Evolutionary conservation across 2,888 invertebrate genomes (phyloP), one percentile per base, ranked within the genome.

Genomic region (Caenorhabditis wallacei): DNA sequence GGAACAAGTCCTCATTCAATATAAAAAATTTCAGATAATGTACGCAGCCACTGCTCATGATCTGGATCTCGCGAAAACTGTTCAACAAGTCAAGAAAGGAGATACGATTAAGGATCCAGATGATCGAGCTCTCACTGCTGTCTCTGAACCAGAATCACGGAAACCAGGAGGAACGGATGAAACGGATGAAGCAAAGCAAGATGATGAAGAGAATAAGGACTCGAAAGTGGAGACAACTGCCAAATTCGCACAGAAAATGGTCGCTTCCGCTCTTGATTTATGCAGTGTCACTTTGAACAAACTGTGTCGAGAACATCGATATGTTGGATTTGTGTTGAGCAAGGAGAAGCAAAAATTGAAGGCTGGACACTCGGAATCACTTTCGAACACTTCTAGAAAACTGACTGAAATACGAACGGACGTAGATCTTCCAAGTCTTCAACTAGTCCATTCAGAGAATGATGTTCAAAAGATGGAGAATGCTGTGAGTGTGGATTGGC

Each of bases 301-400:
- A 53, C 30, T 83, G 75, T 98, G 98, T 0, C 94, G 95, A 71
- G 97, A 98, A 93, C 98, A 98, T 93, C 94, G 98, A 91, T 97
- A 97, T 92, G 96, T 99, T 0, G 95, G 97, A 26, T 95, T 95
- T 87, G 95, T 96, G 35, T 94, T 99, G 71, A 95, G 95, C 0
- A 94, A 95, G 82, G 98, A 99, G 92, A 97, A 97, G 93, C 95
- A 95, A 92, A 93, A 94, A 74, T 93, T 97, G 1, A 97, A 92
- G 82, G 86, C 89, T 18, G 85, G 97, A 94, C 83, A 88, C 63
- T 69, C 84, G 37, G 84, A 86, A 70, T 84, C 85, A 0, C 82
- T 88, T 8, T 80, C 84, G 22, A 85, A 88, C 63, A 86, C 87
- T 5, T 80, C 81, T 22, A 54, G 84, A n/a, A 84, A 82, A 54